Evolutionary conservation across 1,140 invertebrate genomes (phyloP).

Genomic region (Drosophila elegans): DNA sequence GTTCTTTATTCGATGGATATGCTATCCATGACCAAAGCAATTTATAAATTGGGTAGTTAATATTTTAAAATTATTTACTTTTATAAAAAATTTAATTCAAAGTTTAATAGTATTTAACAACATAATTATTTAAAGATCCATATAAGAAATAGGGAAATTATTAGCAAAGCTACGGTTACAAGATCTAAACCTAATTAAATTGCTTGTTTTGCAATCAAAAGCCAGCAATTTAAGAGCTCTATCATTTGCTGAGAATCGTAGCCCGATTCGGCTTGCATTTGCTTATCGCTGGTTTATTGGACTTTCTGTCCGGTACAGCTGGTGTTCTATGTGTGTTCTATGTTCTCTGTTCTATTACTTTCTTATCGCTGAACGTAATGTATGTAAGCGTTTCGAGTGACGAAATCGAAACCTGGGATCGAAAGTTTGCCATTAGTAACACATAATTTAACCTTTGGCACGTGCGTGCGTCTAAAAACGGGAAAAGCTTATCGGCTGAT

Average conservation of each 20-base stretch:
- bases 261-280: slow-evolving; percentile 15
- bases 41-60: not conserved
- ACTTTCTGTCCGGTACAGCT: not conserved
- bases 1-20: slow-evolving; percentile 9
- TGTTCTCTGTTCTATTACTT: not conserved
- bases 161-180: too few relatives aligned
- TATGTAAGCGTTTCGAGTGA: slow-evolving; percentile 1
- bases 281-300: slow-evolving; percentile 29
- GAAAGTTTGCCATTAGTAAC: not conserved
- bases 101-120: not conserved
- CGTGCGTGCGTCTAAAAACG: slow-evolving; percentile 24
- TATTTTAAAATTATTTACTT: too few relatives aligned
- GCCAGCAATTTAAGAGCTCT: slow-evolving; percentile 5
- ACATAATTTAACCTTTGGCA: slow-evolving; percentile 9
- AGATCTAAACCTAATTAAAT: slow-evolving; percentile 9
- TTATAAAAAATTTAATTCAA: not conserved
- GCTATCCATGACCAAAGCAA: slow-evolving; percentile 3
- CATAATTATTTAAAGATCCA: too few relatives aligned
- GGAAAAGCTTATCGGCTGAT: slow-evolving; percentile 35
- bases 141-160: too few relatives aligned
- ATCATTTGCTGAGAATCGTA: slow-evolving; percentile 11
- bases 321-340: not conserved
- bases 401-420: slow-evolving; percentile 5
- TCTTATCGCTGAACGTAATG: slow-evolving; percentile 35
- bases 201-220: slow-evolving; percentile 5